Conservation (phyloP, 2,888 invertebrate genomes). For the Protonemura montana region DNA sequence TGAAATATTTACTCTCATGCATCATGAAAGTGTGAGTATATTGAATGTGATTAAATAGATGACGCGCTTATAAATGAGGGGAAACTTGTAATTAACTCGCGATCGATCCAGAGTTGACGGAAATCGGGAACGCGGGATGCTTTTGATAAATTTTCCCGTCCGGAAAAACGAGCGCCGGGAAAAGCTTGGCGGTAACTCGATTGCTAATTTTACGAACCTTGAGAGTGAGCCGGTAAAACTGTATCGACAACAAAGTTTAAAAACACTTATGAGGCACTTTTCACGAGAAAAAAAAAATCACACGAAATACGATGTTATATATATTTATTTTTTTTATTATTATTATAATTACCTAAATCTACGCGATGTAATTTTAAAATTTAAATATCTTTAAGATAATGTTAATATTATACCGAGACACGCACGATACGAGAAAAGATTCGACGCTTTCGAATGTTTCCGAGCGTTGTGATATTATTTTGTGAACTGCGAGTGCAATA, state of each 20-base stretch:
- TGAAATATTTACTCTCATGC: conserved; percentile 44
- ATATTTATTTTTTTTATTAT: too few species aligned
- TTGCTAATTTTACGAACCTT: conserved; percentile 12
- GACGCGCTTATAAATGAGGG: background rate
- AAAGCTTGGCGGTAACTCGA: background rate
- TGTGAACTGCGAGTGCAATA: background rate
- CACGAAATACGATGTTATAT: background rate
- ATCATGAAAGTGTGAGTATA: background rate
- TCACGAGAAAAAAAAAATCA: conserved; percentile 7
- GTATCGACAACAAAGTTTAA: background rate
- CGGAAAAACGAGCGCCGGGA: background rate
- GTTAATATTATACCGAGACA: background rate
- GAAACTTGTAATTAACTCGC: background rate
- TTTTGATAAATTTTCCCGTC: background rate
- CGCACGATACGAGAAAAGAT: background rate
- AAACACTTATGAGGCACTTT: conserved; percentile 26
- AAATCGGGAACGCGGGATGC: background rate
- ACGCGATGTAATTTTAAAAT: conserved; percentile 8
- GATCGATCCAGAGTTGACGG: background rate
- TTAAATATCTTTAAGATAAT: background rate
- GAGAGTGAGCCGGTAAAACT: background rate
- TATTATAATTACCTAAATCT: too few species aligned
- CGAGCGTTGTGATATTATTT: background rate
- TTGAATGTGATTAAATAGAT: background rate
- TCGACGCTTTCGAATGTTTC: background rate